Conservation (phyloP, 2,113 vertebrate species). For the Polypterus senegalus region DNA sequence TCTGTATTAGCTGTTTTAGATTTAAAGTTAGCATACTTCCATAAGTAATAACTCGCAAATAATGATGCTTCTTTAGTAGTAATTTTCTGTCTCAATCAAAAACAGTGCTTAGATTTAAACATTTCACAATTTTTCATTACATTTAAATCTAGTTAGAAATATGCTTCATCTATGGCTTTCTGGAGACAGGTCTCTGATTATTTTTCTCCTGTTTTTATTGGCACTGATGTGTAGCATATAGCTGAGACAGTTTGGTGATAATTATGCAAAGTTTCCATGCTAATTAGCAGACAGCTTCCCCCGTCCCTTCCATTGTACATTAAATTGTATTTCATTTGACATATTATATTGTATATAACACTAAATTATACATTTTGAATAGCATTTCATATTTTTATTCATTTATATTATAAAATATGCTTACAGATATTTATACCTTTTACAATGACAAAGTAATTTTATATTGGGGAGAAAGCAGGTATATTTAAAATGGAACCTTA, state of each 20-base stretch:
- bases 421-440: slow-evolving; percentile 16
- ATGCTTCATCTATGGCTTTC: neutral
- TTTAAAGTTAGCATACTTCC: too few species aligned
- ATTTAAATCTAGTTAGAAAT: neutral
- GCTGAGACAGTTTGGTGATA: slow-evolving; percentile 49
- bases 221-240: slow-evolving; percentile 35
- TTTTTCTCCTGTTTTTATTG: slow-evolving; percentile 41
- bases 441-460: slow-evolving; percentile 14
- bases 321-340: slow-evolving; percentile 65
- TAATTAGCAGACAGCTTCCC: slow-evolving; percentile 60
- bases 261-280: slow-evolving; percentile 61
- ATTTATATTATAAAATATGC: slow-evolving; percentile 44
- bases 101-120: too few species aligned
- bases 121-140: too few species aligned
- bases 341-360: slow-evolving; percentile 65
- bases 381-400: slow-evolving; percentile 53
- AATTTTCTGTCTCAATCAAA: too few species aligned
- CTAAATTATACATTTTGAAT: slow-evolving; percentile 68
- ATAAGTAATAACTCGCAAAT: too few species aligned
- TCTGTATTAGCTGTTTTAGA: too few species aligned
- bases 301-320: slow-evolving; percentile 61
- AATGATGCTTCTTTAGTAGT: too few species aligned
- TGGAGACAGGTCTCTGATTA: neutral
- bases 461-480: neutral
- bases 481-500: too few species aligned